phyloP scores from a whole-genome alignment of 2,888 invertebrate species.

The Drosophila atripex region DNA sequence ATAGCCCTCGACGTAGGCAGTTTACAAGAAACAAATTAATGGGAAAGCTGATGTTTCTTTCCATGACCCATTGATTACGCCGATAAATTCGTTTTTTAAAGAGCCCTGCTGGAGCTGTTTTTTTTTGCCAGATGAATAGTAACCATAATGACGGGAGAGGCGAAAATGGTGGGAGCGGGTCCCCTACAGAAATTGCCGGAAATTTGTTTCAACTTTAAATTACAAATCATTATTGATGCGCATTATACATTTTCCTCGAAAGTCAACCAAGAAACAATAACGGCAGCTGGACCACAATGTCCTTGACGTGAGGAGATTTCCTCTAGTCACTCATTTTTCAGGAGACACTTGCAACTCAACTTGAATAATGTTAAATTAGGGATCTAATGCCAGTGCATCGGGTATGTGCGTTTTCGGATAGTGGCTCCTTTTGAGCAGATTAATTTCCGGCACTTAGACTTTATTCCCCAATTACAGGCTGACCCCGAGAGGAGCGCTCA shows the following conservation, averaged over 20 bases:
- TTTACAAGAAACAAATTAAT: slow-evolving; percentile 72
- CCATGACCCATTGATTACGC: slow-evolving; percentile 59
- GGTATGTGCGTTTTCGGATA: background rate
- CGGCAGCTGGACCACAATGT: slow-evolving; percentile 25
- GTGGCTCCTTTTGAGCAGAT: slow-evolving; percentile 60
- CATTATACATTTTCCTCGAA: slow-evolving; percentile 61
- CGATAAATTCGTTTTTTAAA: slow-evolving; percentile 65
- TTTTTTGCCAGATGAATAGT: slow-evolving; percentile 27
- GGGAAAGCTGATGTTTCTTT: slow-evolving; percentile 50
- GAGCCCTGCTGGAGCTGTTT: slow-evolving; percentile 10
- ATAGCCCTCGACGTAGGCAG: slow-evolving; percentile 63
- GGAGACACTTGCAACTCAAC: slow-evolving; percentile 77
- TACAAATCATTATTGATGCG: slow-evolving; percentile 77
- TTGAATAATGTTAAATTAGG: slow-evolving; percentile 68
- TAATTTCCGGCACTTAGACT: slow-evolving; percentile 77
- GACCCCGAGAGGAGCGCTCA: slow-evolving; percentile 10
- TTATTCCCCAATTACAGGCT: slow-evolving; percentile 56
- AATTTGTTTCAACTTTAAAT: slow-evolving; percentile 70
- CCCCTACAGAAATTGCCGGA: slow-evolving; percentile 61
- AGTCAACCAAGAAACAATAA: slow-evolving; percentile 4
- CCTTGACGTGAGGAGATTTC: slow-evolving; percentile 55
- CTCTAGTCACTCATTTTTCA: no score
- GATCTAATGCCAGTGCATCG: background rate
- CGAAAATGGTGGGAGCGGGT: slow-evolving; percentile 22
- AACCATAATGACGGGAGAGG: slow-evolving; percentile 26